Evolutionary conservation across 2,888 invertebrate species (phyloP).

Genomic region (Drosophila borealis): DNA sequence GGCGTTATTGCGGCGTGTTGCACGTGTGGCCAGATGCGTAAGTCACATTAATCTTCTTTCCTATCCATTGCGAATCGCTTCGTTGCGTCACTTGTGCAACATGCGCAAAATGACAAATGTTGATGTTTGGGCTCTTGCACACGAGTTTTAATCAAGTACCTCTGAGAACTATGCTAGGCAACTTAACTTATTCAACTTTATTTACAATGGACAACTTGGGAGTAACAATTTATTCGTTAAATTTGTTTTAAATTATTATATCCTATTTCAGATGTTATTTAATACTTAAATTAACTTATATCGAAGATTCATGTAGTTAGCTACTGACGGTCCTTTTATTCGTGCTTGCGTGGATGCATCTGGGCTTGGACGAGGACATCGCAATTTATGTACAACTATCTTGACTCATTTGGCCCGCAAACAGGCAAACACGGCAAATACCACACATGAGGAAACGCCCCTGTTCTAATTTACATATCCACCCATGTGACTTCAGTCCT

Average conservation of each 20-base stretch:
- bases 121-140: neutral
- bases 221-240: neutral
- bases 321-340: neutral
- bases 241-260: neutral
- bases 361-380: conserved; percentile 36
- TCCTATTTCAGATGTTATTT: neutral
- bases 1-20: conserved; percentile 35
- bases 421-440: conserved; percentile 52
- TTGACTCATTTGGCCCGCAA: conserved; percentile 69
- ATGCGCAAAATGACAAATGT: conserved; percentile 15
- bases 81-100: conserved; percentile 42
- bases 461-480: conserved; percentile 42
- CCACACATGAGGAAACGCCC: conserved; percentile 27
- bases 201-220: no score
- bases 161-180: neutral
- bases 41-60: conserved; percentile 44
- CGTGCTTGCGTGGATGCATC: conserved; percentile 5
- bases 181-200: no score
- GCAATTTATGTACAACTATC: conserved; percentile 67
- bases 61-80: conserved; percentile 15
- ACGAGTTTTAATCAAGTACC: neutral
- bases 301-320: neutral
- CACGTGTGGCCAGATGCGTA: conserved; percentile 48
- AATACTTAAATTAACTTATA: neutral
- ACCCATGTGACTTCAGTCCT: neutral